These are phyloP conservation scores for Diaphora mendica DNA, from an alignment of 2,888 invertebrate species.

Conservation along the genomic window DNA sequence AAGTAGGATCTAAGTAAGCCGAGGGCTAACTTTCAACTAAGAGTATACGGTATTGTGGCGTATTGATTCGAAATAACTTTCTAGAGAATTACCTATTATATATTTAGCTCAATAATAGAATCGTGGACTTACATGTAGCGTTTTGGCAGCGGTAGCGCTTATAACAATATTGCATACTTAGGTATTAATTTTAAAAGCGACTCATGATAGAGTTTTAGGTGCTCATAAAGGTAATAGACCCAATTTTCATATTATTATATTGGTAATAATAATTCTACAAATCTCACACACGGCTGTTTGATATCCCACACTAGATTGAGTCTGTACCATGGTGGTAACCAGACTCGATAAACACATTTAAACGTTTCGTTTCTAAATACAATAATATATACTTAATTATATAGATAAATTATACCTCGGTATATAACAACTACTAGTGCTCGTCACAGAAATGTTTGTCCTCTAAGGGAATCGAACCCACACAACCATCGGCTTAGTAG, in stretches of 20 bases:
- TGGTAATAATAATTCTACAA: too few relatives aligned
- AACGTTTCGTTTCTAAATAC: not conserved
- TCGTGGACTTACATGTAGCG: not conserved
- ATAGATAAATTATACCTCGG: not conserved
- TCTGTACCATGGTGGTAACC: not conserved
- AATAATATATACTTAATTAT: too few relatives aligned
- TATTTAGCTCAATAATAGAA: not conserved
- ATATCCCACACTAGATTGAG: not conserved
- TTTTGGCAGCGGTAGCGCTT: not conserved
- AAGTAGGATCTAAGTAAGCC: slow-evolving; percentile 39
- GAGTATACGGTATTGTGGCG: slow-evolving; percentile 34
- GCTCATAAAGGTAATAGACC: not conserved
- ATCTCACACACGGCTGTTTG: not conserved
- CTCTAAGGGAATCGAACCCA: not conserved
- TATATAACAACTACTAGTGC: not conserved
- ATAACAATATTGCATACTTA: not conserved
- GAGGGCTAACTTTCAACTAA: slow-evolving; percentile 45
- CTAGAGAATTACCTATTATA: slow-evolving; percentile 26
- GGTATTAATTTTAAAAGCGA: not conserved
- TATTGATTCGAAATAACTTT: slow-evolving; percentile 46
- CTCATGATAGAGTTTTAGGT: not conserved
- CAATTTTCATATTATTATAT: too few relatives aligned
- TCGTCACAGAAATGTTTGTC: not conserved
- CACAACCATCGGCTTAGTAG: not conserved
- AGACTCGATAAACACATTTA: not conserved